Conservation (phyloP, 1,140 invertebrate species). For the Drosophila suzukii region DNA sequence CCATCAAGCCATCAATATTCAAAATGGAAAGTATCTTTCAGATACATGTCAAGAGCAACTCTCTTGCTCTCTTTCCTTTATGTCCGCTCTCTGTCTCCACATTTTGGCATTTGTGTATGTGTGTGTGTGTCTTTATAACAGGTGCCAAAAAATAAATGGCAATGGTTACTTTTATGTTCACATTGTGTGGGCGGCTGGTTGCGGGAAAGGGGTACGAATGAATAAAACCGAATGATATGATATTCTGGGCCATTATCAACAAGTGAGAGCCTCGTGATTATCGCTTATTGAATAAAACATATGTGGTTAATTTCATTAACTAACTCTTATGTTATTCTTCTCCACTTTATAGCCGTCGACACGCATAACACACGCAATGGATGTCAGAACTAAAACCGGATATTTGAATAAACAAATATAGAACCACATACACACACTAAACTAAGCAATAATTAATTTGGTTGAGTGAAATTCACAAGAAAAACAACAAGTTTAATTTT, state of each 20-base stretch:
- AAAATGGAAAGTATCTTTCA: slow-evolving; percentile 61
- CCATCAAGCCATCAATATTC: slow-evolving; percentile 69
- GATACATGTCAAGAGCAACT: slow-evolving; percentile 62
- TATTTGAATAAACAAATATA: slow-evolving; percentile 22
- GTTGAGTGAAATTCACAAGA: slow-evolving; percentile 66
- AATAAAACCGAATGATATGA: slow-evolving; percentile 58
- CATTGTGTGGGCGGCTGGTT: slow-evolving; percentile 46
- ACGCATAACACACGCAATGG: slow-evolving; percentile 49
- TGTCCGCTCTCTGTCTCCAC: slow-evolving; percentile 14
- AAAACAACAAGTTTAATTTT: slow-evolving; percentile 25
- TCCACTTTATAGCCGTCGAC: slow-evolving; percentile 20
- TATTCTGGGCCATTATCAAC: slow-evolving; percentile 62
- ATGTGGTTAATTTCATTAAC: slow-evolving; percentile 17
- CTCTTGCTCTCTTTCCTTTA: slow-evolving; percentile 14
- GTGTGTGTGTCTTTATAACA: slow-evolving; percentile 61
- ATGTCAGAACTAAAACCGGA: slow-evolving; percentile 49
- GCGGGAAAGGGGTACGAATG: slow-evolving; percentile 16
- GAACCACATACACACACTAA: slow-evolving; percentile 43
- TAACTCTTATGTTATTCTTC: slow-evolving; percentile 20
- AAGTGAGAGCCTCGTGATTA: slow-evolving; percentile 56
- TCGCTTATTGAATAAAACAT: slow-evolving; percentile 37
- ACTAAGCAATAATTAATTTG: slow-evolving; percentile 73
- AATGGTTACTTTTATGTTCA: slow-evolving; percentile 68
- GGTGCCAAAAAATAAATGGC: slow-evolving; percentile 67
- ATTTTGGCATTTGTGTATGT: slow-evolving; percentile 2